Evolutionary conservation across 2,797 vertebrate genomes (phyloP).

Genomic region (Sitta carolinensis): DNA sequence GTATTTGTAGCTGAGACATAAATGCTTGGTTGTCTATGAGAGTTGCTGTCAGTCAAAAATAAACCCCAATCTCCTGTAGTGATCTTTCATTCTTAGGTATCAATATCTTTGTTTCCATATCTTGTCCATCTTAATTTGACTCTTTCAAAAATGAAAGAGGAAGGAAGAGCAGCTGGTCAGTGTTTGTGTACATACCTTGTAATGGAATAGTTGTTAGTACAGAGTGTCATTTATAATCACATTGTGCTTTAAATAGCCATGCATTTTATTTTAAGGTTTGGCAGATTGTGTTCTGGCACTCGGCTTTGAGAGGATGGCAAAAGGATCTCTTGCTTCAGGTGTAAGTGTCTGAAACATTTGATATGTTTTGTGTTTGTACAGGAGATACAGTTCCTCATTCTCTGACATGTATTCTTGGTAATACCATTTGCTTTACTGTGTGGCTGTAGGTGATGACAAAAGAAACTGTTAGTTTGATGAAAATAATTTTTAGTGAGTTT

Average conservation of each 20-base stretch:
- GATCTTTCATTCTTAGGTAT: not conserved
- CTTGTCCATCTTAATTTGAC: not conserved
- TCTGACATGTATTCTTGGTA: not conserved
- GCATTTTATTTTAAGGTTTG: constrained; percentile 80
- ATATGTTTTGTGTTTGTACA: accelerated
- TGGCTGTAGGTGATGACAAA: not conserved
- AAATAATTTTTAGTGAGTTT: not conserved
- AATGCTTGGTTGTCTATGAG: not conserved
- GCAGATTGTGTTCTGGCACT: constrained; percentile 91
- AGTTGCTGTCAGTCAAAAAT: not conserved
- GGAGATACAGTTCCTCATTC: not conserved
- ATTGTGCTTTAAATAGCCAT: not conserved
- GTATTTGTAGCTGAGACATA: not conserved
- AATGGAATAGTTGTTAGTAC: not conserved
- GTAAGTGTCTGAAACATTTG: constrained; percentile 69
- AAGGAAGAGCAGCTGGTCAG: not conserved
- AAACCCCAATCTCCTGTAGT: not conserved
- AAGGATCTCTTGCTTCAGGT: constrained; percentile 76
- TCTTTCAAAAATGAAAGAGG: not conserved
- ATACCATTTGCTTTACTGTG: not conserved
- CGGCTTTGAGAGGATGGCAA: constrained; percentile 96
- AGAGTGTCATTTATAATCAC: not conserved
- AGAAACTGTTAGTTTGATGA: not conserved
- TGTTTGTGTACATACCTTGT: not conserved
- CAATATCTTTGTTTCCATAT: not conserved